A percentile compares a stretch with the other conserved stretches of the same genome.
These are phyloP conservation scores for Melangyna quadrimaculata DNA, from an alignment of 2,888 invertebrate species.

Conservation along the genomic window DNA sequence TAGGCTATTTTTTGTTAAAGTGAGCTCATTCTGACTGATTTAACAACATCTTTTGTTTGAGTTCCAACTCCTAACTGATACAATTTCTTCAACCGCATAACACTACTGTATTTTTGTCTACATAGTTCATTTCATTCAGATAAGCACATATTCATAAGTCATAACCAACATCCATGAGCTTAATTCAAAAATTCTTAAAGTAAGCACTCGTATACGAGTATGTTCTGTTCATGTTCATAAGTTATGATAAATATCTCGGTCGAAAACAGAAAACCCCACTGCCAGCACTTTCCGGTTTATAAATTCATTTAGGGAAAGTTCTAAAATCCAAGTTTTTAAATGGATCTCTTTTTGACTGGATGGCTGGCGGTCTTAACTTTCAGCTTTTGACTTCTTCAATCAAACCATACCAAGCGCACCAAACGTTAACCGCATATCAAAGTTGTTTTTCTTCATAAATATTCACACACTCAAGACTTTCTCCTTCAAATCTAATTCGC, in stretches of 20 bases:
- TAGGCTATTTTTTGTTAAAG: no score
- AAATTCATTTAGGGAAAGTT: background rate
- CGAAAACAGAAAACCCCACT: background rate
- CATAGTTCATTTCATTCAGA: background rate
- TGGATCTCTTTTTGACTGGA: background rate
- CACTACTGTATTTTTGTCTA: no score
- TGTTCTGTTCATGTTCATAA: no score
- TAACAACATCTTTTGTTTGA: no score
- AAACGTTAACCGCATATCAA: background rate
- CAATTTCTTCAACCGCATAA: no score
- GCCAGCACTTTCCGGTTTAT: no score
- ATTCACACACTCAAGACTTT: constrained; percentile 12
- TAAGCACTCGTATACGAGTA: background rate
- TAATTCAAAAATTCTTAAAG: background rate
- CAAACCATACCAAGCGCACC: background rate
- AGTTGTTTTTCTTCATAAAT: background rate
- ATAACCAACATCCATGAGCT: background rate
- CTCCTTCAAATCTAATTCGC: background rate
- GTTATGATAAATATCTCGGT: background rate
- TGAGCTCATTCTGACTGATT: no score
- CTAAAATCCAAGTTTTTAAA: background rate
- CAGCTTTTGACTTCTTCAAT: background rate
- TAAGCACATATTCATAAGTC: background rate
- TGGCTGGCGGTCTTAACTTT: constrained; percentile 4
- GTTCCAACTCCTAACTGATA: no score